Evolutionary conservation across 2,113 vertebrate species (phyloP), one percentile per base, ranked within the genome.

Genomic region (Pheucticus melanocephalus): DNA sequence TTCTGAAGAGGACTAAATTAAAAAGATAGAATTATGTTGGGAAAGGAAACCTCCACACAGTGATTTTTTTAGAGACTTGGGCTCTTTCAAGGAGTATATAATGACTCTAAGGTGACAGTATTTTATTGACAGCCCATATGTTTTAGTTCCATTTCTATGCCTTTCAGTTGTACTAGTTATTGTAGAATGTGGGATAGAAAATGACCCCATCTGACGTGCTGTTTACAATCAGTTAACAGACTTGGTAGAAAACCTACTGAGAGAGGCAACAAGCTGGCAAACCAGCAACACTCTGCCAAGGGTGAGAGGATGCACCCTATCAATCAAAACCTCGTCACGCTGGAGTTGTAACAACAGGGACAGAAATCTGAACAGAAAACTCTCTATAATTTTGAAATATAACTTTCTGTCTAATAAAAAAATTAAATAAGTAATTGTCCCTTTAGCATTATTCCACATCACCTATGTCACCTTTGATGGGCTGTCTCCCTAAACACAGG

Each of bases 1-100:
- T 95, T 95, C 78, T 76, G 76, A 93, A 95, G 72, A 95, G 53
- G 30, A 96, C 76, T 92, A 77, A 94, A 65, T 85, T 73, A 87
- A 94, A 79, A 88, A 91, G 68, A 70, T 71, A 92, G 54, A 82
- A 90, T 60, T 25, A 85, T 35, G 16, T 82, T 84, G 57, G 69
- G 22, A n/a, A 82, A 40, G n/a, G 68, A 71, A 86, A 22, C 10
- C 23, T 61, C 9, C 68, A 54, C 22, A 37, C 73, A 59, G 23
- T 70, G 70, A 30, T 68, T 80, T 94, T 95, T 56, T 94, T 64
- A 88, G 47, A 81, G 66, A 92, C 19, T 37, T 69, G 25, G 17
- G 5, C 8, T 87, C 22, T 76, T 84, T 60, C 19, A 40, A 82
- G 48, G 61, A 76, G 8, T 51, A 71, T 35, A 51, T 15, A 69